These are phyloP conservation scores for Psylliodes chrysocephalus DNA, from an alignment of 2,888 invertebrate species.

Conservation along the genomic window DNA sequence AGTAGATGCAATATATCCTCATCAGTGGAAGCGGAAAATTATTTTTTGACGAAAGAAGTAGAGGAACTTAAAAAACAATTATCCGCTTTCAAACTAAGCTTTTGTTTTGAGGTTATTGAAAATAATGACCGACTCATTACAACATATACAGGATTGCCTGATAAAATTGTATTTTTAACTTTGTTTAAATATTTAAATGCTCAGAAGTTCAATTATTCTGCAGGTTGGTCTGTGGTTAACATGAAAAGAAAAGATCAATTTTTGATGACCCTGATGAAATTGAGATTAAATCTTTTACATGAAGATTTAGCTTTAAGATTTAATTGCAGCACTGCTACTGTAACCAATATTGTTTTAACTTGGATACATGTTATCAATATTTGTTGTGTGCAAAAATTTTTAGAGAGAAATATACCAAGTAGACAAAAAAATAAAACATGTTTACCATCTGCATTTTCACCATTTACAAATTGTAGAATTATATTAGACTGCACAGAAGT, in stretches of 20 bases:
- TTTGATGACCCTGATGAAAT: slow-evolving; percentile 11
- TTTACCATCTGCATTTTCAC: neutral
- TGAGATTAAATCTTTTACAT: slow-evolving; percentile 7
- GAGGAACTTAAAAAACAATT: neutral
- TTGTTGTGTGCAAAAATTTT: neutral
- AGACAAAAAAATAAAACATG: neutral
- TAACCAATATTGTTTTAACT: neutral
- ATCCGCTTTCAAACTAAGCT: too few relatives aligned
- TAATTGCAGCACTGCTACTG: neutral
- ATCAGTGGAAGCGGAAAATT: neutral
- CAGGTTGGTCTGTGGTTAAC: slow-evolving; percentile 1
- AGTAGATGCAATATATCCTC: too few relatives aligned
- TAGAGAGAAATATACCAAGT: neutral
- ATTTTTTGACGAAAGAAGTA: neutral
- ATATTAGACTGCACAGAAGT: slow-evolving; percentile 9
- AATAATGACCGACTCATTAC: too few relatives aligned
- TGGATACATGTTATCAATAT: neutral
- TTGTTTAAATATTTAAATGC: neutral
- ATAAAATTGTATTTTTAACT: too few relatives aligned
- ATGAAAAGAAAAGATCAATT: slow-evolving; percentile 16
- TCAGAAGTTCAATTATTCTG: slow-evolving; percentile 4
- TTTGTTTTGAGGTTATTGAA: too few relatives aligned
- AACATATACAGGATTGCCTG: slow-evolving; percentile 13
- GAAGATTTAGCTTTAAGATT: neutral
- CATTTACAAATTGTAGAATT: neutral